Evolutionary conservation across 2,113 vertebrate genomes (phyloP).

Genomic region (Chascanopsetta lugubris): DNA sequence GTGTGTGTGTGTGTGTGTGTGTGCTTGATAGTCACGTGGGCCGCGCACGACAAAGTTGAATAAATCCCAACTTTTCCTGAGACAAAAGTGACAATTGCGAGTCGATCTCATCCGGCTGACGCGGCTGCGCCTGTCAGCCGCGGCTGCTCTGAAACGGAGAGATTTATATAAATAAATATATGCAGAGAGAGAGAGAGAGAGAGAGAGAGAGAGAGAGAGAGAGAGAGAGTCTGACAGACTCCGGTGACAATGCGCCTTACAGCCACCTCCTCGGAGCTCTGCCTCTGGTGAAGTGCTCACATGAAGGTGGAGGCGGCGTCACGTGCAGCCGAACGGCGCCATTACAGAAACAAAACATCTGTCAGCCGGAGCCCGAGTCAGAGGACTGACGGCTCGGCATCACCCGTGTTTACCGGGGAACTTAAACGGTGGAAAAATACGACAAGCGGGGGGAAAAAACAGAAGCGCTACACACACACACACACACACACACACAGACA

Average conservation of each 20-base stretch:
- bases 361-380: slow-evolving; percentile 58
- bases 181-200: slow-evolving; percentile 23
- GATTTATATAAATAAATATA: slow-evolving; percentile 20
- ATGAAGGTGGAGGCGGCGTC: slow-evolving; percentile 63
- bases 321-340: slow-evolving; percentile 52
- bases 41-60: slow-evolving; percentile 32
- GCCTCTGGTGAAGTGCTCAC: slow-evolving; percentile 70
- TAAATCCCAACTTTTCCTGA: slow-evolving; percentile 67
- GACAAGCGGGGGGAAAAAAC: not conserved
- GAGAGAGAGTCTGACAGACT: slow-evolving; percentile 65
- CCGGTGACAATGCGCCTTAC: slow-evolving; percentile 66
- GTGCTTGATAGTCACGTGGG: slow-evolving; percentile 24
- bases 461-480: slow-evolving; percentile 2
- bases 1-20: not conserved
- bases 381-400: slow-evolving; percentile 42
- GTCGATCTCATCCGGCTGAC: slow-evolving; percentile 44
- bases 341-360: slow-evolving; percentile 72
- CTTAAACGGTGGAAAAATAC: slow-evolving; percentile 20
- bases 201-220: slow-evolving; percentile 11
- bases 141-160: slow-evolving; percentile 25
- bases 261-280: slow-evolving; percentile 55
- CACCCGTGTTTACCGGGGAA: slow-evolving; percentile 38
- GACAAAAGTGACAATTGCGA: slow-evolving; percentile 55
- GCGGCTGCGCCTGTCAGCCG: slow-evolving; percentile 47
- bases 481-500: not conserved